phyloP scores from a whole-genome alignment of 2,113 vertebrate genomes.

The Mola mola region DNA sequence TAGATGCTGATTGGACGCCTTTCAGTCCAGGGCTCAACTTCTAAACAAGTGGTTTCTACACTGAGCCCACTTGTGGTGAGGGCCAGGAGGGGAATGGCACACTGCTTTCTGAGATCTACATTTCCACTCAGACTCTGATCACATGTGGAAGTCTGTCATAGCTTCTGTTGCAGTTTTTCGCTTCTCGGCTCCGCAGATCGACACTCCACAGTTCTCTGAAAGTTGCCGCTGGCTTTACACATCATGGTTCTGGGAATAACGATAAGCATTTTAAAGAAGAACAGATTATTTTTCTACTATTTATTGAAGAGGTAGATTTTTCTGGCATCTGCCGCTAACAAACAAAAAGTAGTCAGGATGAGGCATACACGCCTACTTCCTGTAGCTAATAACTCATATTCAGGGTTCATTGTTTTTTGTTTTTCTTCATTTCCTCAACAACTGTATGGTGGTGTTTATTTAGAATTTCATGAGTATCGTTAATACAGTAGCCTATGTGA shows the following conservation, averaged over 20 bases:
- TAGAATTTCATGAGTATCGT: no score
- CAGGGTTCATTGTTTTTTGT: constrained; percentile 34
- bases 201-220: constrained; percentile 14
- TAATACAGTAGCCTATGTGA: neutral
- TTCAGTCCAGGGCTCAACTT: neutral
- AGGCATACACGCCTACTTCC: neutral
- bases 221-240: neutral
- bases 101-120: neutral
- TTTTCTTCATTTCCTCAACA: constrained; percentile 1
- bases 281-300: constrained; percentile 99
- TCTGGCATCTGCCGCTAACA: constrained; percentile 39
- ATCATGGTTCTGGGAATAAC: neutral
- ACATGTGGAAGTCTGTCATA: constrained; percentile 15
- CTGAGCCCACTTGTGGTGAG: no score
- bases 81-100: no score
- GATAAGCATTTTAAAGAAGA: constrained; percentile 83
- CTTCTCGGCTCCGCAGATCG: constrained; percentile 1
- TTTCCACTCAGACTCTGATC: constrained; percentile 10
- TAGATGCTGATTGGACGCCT: constrained; percentile 13
- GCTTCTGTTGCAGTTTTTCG: constrained; percentile 9
- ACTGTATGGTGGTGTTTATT: constrained; percentile 6
- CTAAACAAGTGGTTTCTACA: no score
- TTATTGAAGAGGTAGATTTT: constrained; percentile 90
- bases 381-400: constrained; percentile 12
- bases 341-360: neutral